These are phyloP conservation scores for Marmota monax DNA, from an alignment of 2,113 vertebrate species.

Conservation along the genomic window DNA sequence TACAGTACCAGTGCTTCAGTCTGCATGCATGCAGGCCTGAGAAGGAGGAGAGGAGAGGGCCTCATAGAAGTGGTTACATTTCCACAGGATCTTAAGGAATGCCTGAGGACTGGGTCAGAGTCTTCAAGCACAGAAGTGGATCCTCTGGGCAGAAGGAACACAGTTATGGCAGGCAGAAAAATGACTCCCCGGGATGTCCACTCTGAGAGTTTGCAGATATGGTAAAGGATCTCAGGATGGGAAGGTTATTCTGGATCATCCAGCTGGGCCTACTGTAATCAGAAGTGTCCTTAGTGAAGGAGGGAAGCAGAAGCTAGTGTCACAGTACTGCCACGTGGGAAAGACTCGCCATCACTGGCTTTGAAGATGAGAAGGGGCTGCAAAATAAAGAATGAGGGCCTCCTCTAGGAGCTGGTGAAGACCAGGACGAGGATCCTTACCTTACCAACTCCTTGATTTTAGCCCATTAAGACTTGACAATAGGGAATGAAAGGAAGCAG, in stretches of 20 bases:
- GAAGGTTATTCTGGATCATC: not conserved
- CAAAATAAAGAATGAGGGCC: fast-evolving
- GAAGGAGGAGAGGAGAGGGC: not conserved
- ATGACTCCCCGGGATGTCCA: not conserved
- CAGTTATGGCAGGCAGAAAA: not conserved
- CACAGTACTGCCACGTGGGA: not conserved
- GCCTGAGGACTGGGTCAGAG: not conserved
- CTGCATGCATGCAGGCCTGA: too few species aligned
- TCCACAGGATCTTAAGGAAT: not conserved
- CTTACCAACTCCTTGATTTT: not conserved
- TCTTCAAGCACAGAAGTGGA: not conserved
- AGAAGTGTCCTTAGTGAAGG: not conserved
- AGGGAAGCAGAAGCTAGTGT: not conserved
- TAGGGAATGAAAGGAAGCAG: too few species aligned
- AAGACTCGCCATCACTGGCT: not conserved
- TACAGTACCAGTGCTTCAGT: not conserved
- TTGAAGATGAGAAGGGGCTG: not conserved
- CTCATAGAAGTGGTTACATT: not conserved
- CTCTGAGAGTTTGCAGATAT: not conserved
- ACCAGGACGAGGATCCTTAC: not conserved
- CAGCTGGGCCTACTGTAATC: not conserved
- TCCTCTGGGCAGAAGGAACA: not conserved
- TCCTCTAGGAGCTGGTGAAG: not conserved
- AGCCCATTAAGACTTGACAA: not conserved
- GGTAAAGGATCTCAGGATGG: not conserved